These are phyloP conservation scores for Lysiphlebus fabarum DNA, from an alignment of 1,140 invertebrate genomes.

Conservation along the genomic window DNA sequence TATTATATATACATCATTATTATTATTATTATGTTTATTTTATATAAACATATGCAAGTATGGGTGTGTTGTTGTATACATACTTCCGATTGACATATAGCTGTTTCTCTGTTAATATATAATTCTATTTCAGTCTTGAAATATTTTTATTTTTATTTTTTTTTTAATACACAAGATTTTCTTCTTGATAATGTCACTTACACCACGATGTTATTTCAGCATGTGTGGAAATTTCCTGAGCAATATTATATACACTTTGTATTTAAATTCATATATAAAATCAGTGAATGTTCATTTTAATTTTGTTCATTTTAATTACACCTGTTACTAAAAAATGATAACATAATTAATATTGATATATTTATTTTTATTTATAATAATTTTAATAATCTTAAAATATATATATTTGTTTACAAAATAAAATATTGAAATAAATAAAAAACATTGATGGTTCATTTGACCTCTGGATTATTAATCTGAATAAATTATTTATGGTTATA, in stretches of 20 bases:
- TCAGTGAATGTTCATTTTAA: not conserved
- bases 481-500: too few species aligned
- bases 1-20: too few species aligned
- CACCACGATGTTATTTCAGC: conserved; percentile 5
- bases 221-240: conserved; percentile 37
- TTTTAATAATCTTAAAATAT: too few species aligned
- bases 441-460: too few species aligned
- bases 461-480: too few species aligned
- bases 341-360: too few species aligned
- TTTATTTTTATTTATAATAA: too few species aligned
- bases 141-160: conserved; percentile 17
- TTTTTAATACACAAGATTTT: conserved; percentile 40
- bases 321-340: not conserved
- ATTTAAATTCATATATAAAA: not conserved
- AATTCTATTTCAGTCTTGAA: not conserved
- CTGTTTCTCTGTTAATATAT: too few species aligned
- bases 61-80: conserved; percentile 25
- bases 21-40: too few species aligned
- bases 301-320: not conserved
- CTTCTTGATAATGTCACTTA: conserved; percentile 33
- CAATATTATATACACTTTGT: not conserved
- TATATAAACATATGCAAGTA: too few species aligned
- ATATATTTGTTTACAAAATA: too few species aligned
- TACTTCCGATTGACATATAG: conserved; percentile 41
- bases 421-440: too few species aligned